phyloP scores from a whole-genome alignment of 2,888 invertebrate genomes.

The Drosophila melanosoma region DNA sequence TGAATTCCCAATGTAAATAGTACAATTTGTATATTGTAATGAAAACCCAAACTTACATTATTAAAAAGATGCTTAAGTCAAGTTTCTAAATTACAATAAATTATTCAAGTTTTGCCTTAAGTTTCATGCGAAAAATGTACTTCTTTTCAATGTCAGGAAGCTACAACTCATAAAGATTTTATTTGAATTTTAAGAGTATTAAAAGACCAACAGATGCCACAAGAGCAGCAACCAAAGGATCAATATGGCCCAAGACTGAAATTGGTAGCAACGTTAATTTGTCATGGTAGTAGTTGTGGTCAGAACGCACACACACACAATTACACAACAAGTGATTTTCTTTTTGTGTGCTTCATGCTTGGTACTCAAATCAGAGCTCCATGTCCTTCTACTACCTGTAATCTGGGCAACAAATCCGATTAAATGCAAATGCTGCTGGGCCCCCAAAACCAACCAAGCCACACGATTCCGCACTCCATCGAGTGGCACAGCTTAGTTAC shows the following conservation, averaged over 20 bases:
- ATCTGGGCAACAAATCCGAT: slow-evolving; percentile 78
- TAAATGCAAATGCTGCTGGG: slow-evolving; percentile 71
- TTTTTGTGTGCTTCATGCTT: slow-evolving; percentile 35
- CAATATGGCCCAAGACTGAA: slow-evolving; percentile 45
- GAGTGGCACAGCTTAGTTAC: slow-evolving; percentile 70
- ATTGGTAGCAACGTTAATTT: slow-evolving; percentile 73
- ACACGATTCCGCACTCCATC: slow-evolving; percentile 13
- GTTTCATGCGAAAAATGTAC: slow-evolving; percentile 2
- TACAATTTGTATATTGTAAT: background rate
- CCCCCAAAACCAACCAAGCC: slow-evolving; percentile 14
- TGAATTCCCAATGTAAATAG: background rate
- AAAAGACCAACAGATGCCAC: slow-evolving; percentile 41
- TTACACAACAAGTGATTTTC: slow-evolving; percentile 74
- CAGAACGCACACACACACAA: slow-evolving; percentile 30
- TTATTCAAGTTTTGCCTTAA: background rate
- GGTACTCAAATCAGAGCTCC: slow-evolving; percentile 53
- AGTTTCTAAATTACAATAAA: background rate
- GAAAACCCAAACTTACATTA: background rate
- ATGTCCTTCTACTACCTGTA: slow-evolving; percentile 66
- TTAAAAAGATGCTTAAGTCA: background rate
- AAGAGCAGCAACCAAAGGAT: slow-evolving; percentile 43
- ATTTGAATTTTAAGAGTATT: slow-evolving; percentile 32
- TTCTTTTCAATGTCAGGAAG: slow-evolving; percentile 10
- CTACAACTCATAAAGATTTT: slow-evolving; percentile 14
- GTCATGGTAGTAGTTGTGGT: slow-evolving; percentile 69